These are phyloP conservation scores for Varanus salvator DNA, from an alignment of 2,113 vertebrate species.

Conservation along the genomic window DNA sequence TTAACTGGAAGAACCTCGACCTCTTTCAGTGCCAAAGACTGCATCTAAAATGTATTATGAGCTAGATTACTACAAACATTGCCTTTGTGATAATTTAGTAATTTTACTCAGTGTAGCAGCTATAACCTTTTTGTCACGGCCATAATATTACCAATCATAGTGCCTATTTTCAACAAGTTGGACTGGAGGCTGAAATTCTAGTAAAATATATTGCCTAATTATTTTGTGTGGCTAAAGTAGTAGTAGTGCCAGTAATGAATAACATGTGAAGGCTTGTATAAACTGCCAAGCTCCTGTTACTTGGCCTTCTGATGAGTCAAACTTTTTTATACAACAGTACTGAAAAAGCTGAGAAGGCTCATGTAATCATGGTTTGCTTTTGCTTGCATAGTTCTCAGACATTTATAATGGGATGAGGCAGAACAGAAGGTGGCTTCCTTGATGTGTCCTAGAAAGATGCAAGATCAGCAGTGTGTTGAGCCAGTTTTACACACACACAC, in stretches of 20 bases:
- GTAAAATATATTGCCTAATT: background rate
- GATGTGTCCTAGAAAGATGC: slow-evolving; percentile 2
- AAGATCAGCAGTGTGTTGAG: slow-evolving; percentile 4
- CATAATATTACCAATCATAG: background rate
- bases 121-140: background rate
- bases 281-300: background rate
- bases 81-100: background rate
- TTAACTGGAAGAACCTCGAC: background rate
- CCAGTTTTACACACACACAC: background rate
- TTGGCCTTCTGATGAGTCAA: background rate
- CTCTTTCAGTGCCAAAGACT: background rate
- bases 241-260: background rate
- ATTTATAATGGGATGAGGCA: background rate
- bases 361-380: background rate
- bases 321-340: background rate
- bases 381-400: background rate
- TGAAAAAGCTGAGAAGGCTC: background rate
- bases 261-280: background rate
- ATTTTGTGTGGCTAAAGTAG: background rate
- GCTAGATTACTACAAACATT: background rate
- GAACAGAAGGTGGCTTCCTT: background rate
- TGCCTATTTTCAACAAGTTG: background rate
- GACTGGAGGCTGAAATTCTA: background rate
- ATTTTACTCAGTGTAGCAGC: background rate
- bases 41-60: background rate